phyloP scores from a whole-genome alignment of 1,140 invertebrate genomes.

The Paralvinella palmiformis region DNA sequence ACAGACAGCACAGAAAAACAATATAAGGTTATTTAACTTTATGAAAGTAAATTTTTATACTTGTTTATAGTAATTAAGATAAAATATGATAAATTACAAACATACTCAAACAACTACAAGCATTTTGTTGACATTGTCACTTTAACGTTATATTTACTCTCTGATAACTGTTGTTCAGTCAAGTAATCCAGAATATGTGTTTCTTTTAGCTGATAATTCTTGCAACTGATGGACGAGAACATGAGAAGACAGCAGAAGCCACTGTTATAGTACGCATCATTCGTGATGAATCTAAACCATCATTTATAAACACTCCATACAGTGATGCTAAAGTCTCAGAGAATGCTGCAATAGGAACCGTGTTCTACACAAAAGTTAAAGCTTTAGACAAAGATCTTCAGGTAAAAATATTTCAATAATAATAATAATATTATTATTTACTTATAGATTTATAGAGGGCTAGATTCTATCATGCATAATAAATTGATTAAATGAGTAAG shows the following conservation, averaged over 20 bases:
- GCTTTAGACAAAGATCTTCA: slow-evolving; percentile 7
- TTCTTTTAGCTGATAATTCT: slow-evolving; percentile 22
- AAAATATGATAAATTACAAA: no score
- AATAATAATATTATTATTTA: no score
- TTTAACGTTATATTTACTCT: no score
- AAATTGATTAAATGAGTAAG: no score
- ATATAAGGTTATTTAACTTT: not conserved
- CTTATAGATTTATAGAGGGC: no score
- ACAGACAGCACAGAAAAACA: not conserved
- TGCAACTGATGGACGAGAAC: slow-evolving; percentile 5
- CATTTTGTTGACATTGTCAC: no score
- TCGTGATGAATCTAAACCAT: slow-evolving; percentile 6
- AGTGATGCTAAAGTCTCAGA: slow-evolving; percentile 32
- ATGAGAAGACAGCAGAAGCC: slow-evolving; percentile 17
- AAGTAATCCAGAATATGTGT: no score
- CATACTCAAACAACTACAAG: no score
- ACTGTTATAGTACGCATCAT: slow-evolving; percentile 5
- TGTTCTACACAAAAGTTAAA: slow-evolving; percentile 9
- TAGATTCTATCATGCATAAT: no score
- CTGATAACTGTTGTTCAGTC: no score
- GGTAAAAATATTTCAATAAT: not conserved
- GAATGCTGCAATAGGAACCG: slow-evolving; percentile 26
- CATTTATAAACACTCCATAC: slow-evolving; percentile 12
- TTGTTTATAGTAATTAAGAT: no score
- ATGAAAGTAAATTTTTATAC: not conserved